Evolutionary conservation across 2,888 invertebrate species (phyloP), one percentile per base, ranked within the genome.

Genomic region (Acrobasis suavella): DNA sequence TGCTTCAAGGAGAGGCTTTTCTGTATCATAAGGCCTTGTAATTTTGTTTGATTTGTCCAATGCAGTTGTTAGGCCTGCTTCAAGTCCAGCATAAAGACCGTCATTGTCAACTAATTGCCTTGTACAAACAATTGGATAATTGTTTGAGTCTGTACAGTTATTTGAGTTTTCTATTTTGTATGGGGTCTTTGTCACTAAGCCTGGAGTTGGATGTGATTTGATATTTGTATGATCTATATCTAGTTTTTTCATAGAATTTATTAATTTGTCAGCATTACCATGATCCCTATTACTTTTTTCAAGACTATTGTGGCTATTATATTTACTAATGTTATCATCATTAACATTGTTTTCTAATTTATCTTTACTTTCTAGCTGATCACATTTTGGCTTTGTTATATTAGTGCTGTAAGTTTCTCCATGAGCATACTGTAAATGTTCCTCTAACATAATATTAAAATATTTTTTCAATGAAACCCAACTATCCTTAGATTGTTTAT

Each of bases 1-100:
- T 65, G 78, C 77, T 56, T 70, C 65, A 59, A 63, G 38, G 58
- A 81, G 70, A 62, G 71, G 72, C 64, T 74, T 67, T 59, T 55
- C 52, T 49, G 56, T 52, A 10, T 64, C 37, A 64, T 67, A 9
- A 56, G 39, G n/a, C n/a, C n/a, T n/a, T n/a, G n/a, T n/a, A n/a
- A n/a, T n/a, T n/a, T n/a, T n/a, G n/a, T n/a, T n/a, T n/a, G n/a
- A n/a, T n/a, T n/a, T n/a, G n/a, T n/a, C n/a, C n/a, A n/a, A n/a
- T n/a, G n/a, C n/a, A n/a, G n/a, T n/a, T n/a, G n/a, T n/a, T n/a
- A n/a, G n/a, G n/a, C n/a, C n/a, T n/a, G n/a, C n/a, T n/a, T n/a
- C n/a, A n/a, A n/a, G n/a, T n/a, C n/a, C n/a, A n/a, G n/a, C n/a
- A n/a, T n/a, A 22, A 3, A 22, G 9, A 39, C 14, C 14, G 7